A percentile compares a stretch with the other conserved stretches of the same genome.
phyloP scores from a whole-genome alignment of 2,888 invertebrate species.

The Tipula lateralis region DNA sequence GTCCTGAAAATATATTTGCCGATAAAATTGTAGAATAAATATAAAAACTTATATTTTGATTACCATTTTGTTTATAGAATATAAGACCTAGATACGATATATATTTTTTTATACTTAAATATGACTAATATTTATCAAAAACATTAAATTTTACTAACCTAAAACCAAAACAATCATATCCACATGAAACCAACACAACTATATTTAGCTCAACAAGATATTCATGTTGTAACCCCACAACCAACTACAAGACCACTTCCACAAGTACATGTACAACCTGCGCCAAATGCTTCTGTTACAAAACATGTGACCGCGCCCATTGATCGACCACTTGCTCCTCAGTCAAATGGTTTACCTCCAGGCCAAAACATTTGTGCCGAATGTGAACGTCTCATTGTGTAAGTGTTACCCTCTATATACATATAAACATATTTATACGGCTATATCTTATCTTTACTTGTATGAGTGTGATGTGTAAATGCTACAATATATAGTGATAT shows the following conservation, averaged over 20 bases:
- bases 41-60: not conserved
- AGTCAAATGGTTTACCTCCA: conserved; percentile 68
- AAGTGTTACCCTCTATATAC: conserved; percentile 61
- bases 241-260: conserved; percentile 26
- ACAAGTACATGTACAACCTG: conserved; percentile 31
- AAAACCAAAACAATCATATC: not conserved
- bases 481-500: not conserved
- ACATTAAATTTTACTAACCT: not conserved
- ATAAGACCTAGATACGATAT: not conserved
- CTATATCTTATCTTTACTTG: not conserved
- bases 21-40: conserved; percentile 41
- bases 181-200: not conserved
- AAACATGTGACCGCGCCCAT: conserved; percentile 73
- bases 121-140: not conserved
- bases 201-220: conserved; percentile 32
- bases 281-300: conserved; percentile 38
- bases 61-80: not conserved
- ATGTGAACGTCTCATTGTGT: conserved; percentile 97
- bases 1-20: conserved; percentile 42
- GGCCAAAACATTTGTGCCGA: conserved; percentile 94
- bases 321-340: conserved; percentile 56
- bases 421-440: not conserved
- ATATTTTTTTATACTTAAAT: not conserved
- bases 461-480: not conserved
- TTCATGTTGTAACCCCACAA: conserved; percentile 36